phyloP scores from a whole-genome alignment of 2,888 invertebrate species.

The Dynastes tityus region DNA sequence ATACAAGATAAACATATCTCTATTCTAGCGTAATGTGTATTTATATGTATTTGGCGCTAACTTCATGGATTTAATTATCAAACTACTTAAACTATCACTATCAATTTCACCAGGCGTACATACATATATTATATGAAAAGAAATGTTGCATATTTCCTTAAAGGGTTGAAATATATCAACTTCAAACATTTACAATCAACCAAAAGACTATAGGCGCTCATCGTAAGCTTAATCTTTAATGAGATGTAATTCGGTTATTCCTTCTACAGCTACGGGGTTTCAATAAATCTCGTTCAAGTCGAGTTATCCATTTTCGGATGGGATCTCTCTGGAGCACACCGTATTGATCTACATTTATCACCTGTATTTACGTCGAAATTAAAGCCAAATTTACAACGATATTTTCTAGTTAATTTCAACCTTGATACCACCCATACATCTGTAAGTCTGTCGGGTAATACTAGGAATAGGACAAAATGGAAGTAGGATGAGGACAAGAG shows the following conservation, averaged over 20 bases:
- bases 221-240: background rate
- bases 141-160: no score
- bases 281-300: background rate
- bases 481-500: no score
- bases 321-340: background rate
- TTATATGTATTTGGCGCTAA: no score
- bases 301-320: background rate
- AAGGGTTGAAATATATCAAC: background rate
- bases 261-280: background rate
- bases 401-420: background rate
- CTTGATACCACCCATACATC: background rate
- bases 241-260: background rate
- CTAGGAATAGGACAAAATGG: no score
- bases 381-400: background rate
- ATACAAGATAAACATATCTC: no score
- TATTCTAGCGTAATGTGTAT: no score
- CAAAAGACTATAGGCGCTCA: background rate
- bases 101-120: no score
- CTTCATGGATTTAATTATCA: no score
- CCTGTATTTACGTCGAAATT: conserved; percentile 11
- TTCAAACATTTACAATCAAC: background rate
- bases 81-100: no score
- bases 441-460: background rate
- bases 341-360: background rate
- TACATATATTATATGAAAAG: no score